Evolutionary conservation across 2,113 vertebrate genomes (phyloP).

Genomic region (Coryphaenoides rupestris): DNA sequence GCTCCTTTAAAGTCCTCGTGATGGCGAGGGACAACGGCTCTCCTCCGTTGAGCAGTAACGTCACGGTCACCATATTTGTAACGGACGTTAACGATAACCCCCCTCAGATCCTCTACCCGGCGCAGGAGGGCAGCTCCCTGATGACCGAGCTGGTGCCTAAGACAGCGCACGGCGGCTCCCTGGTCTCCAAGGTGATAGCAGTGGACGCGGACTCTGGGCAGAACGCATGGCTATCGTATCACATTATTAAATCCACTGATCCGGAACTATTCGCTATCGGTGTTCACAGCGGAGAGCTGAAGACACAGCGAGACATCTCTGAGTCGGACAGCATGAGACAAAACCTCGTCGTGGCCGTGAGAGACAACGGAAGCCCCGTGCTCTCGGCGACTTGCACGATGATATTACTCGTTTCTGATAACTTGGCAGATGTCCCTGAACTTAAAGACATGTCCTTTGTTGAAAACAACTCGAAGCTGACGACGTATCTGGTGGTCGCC

Average conservation of each 20-base stretch:
- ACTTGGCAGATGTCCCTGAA: constrained; percentile 44
- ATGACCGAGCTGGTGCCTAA: constrained; percentile 56
- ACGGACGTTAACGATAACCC: constrained; percentile 46
- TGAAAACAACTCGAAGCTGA: constrained; percentile 33
- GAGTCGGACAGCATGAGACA: constrained; percentile 61
- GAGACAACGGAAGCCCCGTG: constrained; percentile 75
- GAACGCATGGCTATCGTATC: constrained; percentile 51
- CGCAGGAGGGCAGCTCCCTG: constrained; percentile 43
- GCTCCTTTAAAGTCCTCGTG: background rate
- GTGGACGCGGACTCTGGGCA: constrained; percentile 30
- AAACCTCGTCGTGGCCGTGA: constrained; percentile 60
- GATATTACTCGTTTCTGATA: constrained; percentile 42
- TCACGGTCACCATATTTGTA: constrained; percentile 32
- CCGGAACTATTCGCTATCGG: constrained; percentile 47
- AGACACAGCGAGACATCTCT: constrained; percentile 43
- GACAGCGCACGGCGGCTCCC: constrained; percentile 46
- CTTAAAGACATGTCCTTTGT: constrained; percentile 39
- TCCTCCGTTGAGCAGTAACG: constrained; percentile 36
- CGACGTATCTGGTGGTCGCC: constrained; percentile 43
- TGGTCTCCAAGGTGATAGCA: constrained; percentile 44
- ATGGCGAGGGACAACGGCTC: constrained; percentile 56
- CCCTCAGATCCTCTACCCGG: constrained; percentile 46
- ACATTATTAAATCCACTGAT: constrained; percentile 64
- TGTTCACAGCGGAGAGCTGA: constrained; percentile 62
- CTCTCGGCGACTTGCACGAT: constrained; percentile 75